Percentiles rank a stretch among this genome's conserved stretches.
These are phyloP conservation scores for Agrochola macilenta DNA, from an alignment of 2,888 invertebrate genomes.

Conservation along the genomic window DNA sequence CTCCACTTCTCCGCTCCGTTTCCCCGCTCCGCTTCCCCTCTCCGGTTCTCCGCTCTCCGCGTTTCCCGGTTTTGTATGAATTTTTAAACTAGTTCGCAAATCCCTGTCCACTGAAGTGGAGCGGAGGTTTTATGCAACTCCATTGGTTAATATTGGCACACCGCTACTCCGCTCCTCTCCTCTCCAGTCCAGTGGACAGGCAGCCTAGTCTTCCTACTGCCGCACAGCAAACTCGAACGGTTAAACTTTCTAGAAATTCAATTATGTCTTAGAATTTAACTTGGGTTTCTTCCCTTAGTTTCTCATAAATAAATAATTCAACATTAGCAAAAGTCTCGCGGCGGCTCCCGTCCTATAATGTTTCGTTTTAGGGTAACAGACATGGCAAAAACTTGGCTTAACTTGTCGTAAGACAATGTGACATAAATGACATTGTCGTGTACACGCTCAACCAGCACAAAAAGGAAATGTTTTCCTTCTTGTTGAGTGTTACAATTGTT, in stretches of 20 bases:
- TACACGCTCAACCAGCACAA: conserved; percentile 20
- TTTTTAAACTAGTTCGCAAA: too few relatives aligned
- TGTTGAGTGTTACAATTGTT: conserved; percentile 28
- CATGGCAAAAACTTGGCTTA: conserved; percentile 33
- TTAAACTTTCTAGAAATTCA: conserved; percentile 62
- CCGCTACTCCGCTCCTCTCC: too few relatives aligned
- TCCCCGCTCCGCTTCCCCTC: too few relatives aligned
- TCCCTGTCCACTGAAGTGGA: too few relatives aligned
- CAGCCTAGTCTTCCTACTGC: conserved; percentile 29
- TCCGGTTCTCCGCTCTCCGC: too few relatives aligned
- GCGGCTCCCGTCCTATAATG: conserved; percentile 24
- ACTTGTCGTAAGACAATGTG: conserved; percentile 30
- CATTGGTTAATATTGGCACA: too few relatives aligned
- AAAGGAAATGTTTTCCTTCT: conserved; percentile 4
- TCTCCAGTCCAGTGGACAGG: too few relatives aligned
- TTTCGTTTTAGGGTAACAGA: conserved; percentile 42
- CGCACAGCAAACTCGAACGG: conserved; percentile 40
- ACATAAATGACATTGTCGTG: conserved; percentile 27
- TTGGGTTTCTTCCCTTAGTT: conserved; percentile 42
- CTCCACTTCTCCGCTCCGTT: too few relatives aligned
- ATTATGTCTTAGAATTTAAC: conserved; percentile 58
- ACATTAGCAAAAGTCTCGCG: conserved; percentile 40
- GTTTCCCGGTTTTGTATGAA: too few relatives aligned
- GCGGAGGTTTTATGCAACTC: too few relatives aligned
- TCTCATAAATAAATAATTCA: conserved; percentile 63